Evolutionary conservation across 2,797 vertebrate genomes (phyloP), one percentile per base, ranked within the genome.

Genomic region (Schizothorax lantsangensis): DNA sequence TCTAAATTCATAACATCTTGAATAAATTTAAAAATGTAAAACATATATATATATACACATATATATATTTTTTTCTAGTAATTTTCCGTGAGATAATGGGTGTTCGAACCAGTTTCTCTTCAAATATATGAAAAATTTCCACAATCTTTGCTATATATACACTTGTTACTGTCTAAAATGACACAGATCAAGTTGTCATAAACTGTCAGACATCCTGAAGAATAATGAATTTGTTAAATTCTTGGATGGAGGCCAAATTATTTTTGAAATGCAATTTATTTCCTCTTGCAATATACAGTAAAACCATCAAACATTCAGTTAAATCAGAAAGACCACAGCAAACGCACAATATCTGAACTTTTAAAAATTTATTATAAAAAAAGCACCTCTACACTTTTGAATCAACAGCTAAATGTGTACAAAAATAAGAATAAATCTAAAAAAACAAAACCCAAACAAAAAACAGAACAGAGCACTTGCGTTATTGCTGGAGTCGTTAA

Each of bases 291-390:
- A 36, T 68, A 36, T 68, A 68, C 64, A 68, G 30, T 68, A 36
- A 68, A 68, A 66, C 64, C 64, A n/a, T 64, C 19, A 73, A 47
- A 74, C n/a, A 8, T 36, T 19, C 36, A 15, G 54, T 62, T 23
- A 21, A n/a, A 81, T 23, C 36, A 23, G 10, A 23, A 81, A 49
- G 8, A 57, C 2, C 14, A 73, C 21, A 57, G 23, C 23, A 40
- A 15, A 59, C 33, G 10, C 30, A 47, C 3, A 15, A 47, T 49
- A 12, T 83, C 68, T 21, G 38, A 85, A 68, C 47, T 33, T 21
- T 86, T 33, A 69, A 74, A 86, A 47, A 71, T 90, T 90, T 90
- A 90, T 90, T 90, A 90, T 86, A 82, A 88, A 87, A 88, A 49
- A 84, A 40, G 79, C 69, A 85, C 40, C 64, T 66, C 89, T 90